phyloP scores from a whole-genome alignment of 2,797 vertebrate genomes.

The Gallinago stenura region DNA sequence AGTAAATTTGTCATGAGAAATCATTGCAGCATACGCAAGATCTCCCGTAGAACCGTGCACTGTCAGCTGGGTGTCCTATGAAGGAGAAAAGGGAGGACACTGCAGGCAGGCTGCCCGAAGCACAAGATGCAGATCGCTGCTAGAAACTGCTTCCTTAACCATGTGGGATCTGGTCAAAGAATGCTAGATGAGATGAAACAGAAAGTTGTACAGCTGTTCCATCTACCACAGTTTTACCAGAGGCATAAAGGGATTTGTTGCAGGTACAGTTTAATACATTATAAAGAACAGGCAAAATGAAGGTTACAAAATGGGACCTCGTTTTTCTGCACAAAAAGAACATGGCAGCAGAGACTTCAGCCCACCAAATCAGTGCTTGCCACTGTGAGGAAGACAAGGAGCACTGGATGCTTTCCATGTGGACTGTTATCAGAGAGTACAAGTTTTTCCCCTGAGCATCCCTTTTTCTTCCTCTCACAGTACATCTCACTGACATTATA shows the following conservation, averaged over 20 bases:
- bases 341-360: not conserved
- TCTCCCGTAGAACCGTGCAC: not conserved
- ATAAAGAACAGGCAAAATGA: not conserved
- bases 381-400: not conserved
- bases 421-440: not conserved
- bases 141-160: not conserved
- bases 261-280: not conserved
- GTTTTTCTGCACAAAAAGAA: not conserved
- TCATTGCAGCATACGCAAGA: not conserved
- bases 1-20: not conserved
- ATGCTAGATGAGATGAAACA: not conserved
- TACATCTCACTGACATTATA: not conserved
- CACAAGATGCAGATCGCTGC: not conserved
- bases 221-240: not conserved
- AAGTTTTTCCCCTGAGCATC: not conserved
- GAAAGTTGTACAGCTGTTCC: not conserved
- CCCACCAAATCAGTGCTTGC: not conserved
- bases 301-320: not conserved
- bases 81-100: conserved; percentile 54
- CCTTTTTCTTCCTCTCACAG: not conserved
- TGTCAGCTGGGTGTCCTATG: conserved; percentile 28
- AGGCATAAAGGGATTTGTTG: not conserved
- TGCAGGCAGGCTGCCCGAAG: conserved; percentile 42
- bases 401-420: not conserved
- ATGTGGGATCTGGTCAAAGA: not conserved